A percentile compares a stretch with the other conserved stretches of the same genome.
Evolutionary conservation across 2,113 vertebrate species (phyloP).

Genomic region (Nematolebias whitei): DNA sequence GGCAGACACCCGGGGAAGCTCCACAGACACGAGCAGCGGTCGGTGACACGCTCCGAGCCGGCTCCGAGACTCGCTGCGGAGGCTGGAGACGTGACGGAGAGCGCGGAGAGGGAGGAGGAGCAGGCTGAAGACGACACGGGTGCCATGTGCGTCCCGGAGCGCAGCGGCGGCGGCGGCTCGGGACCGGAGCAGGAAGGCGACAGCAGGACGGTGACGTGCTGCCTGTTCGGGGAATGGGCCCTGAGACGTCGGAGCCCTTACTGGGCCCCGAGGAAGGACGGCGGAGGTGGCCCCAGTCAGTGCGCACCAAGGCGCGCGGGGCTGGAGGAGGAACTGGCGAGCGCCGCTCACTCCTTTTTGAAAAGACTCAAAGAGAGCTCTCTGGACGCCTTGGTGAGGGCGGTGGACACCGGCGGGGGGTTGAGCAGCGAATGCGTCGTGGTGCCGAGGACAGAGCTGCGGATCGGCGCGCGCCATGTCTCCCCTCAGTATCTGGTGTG

Average conservation of each 20-base stretch:
- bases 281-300: constrained; percentile 59
- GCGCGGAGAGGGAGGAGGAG: constrained; percentile 64
- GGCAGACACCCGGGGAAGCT: constrained; percentile 76
- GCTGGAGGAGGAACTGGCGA: constrained; percentile 83
- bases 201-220: constrained; percentile 85
- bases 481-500: constrained; percentile 88
- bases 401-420: constrained; percentile 91
- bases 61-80: constrained; percentile 49
- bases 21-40: constrained; percentile 69
- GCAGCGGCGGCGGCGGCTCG: constrained; percentile 45
- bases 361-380: constrained; percentile 91
- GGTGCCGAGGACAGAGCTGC: constrained; percentile 84
- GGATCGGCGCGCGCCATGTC: constrained; percentile 79
- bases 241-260: constrained; percentile 62
- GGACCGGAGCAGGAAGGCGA: constrained; percentile 77
- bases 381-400: constrained; percentile 88
- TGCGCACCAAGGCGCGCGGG: constrained; percentile 44
- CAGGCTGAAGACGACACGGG: constrained; percentile 66
- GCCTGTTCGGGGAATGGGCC: constrained; percentile 86
- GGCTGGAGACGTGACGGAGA: constrained; percentile 71
- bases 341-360: constrained; percentile 85
- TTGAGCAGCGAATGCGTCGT: constrained; percentile 87
- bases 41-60: constrained; percentile 64
- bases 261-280: constrained; percentile 66
- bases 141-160: constrained; percentile 71